Percentiles rank a stretch among this genome's conserved stretches.
phyloP scores from a whole-genome alignment of 2,888 invertebrate species.

The Andrena dorsata region DNA sequence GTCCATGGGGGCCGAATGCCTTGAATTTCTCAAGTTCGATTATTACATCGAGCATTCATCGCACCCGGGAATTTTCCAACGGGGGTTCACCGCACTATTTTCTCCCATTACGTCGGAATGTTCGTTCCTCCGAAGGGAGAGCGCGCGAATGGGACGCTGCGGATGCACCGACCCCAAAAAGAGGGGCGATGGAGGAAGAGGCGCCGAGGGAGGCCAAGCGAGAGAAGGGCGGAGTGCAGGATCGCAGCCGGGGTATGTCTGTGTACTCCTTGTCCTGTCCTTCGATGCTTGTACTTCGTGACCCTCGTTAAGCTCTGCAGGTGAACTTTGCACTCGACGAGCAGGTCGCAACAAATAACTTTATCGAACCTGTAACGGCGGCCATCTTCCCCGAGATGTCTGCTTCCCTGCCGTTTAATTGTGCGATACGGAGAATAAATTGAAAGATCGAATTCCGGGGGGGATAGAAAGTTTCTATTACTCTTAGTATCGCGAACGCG shows the following conservation, averaged over 20 bases:
- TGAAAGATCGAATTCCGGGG: background rate
- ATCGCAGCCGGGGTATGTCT: constrained; percentile 26
- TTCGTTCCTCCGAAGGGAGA: constrained; percentile 32
- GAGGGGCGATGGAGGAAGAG: background rate
- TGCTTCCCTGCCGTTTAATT: constrained; percentile 12
- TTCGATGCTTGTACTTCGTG: constrained; percentile 54
- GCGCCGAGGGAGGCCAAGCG: background rate
- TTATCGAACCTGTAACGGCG: constrained; percentile 31
- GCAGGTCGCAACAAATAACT: constrained; percentile 54
- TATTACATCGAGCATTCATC: constrained; percentile 63
- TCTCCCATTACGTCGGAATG: constrained; percentile 53
- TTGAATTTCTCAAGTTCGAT: constrained; percentile 62
- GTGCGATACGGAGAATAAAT: background rate
- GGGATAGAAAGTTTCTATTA: background rate
- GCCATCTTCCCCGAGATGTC: constrained; percentile 4
- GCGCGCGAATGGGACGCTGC: constrained; percentile 7
- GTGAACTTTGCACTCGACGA: constrained; percentile 49
- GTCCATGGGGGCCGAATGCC: constrained; percentile 39
- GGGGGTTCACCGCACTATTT: constrained; percentile 53
- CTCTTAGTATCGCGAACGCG: constrained; percentile 43
- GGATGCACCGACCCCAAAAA: background rate
- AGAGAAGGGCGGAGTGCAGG: background rate
- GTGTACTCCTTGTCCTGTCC: constrained; percentile 24
- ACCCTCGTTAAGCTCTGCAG: constrained; percentile 55
- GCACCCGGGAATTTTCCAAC: constrained; percentile 57